These are phyloP conservation scores for Ceramica pisi DNA, from an alignment of 2,888 invertebrate genomes.

Conservation along the genomic window DNA sequence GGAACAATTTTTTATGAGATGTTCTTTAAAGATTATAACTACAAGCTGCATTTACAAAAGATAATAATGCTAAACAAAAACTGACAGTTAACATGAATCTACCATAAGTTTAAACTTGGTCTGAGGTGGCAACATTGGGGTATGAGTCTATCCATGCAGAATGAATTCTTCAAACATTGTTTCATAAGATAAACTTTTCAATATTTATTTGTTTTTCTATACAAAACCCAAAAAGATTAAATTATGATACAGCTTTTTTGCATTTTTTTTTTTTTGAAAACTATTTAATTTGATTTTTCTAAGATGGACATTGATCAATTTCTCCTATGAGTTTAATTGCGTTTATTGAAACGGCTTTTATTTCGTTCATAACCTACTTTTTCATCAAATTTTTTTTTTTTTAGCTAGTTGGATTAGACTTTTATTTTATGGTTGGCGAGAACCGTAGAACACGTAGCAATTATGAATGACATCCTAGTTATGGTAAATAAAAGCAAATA, in stretches of 20 bases:
- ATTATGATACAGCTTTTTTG: background rate
- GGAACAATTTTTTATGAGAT: background rate
- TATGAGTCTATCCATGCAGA: constrained; percentile 17
- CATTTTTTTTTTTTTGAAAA: background rate
- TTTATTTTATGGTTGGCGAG: background rate
- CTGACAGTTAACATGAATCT: background rate
- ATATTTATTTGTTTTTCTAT: background rate
- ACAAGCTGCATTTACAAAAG: background rate
- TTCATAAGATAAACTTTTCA: background rate
- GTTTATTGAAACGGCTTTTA: constrained; percentile 9
- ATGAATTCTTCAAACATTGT: background rate
- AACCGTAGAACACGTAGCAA: no score
- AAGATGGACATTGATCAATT: background rate
- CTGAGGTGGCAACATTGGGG: constrained; percentile 19
- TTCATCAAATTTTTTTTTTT: background rate
- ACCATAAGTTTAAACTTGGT: constrained; percentile 3
- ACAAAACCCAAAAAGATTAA: background rate
- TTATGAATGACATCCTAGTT: background rate
- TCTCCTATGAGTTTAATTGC: background rate
- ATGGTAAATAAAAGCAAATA: background rate
- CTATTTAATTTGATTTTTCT: background rate
- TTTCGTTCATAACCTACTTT: constrained; percentile 24
- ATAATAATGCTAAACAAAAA: background rate
- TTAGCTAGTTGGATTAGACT: no score
- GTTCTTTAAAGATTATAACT: background rate